Percentiles rank a stretch among this genome's conserved stretches.
These are phyloP conservation scores for Metalampra italica DNA, from an alignment of 2,888 invertebrate species.

Conservation along the genomic window DNA sequence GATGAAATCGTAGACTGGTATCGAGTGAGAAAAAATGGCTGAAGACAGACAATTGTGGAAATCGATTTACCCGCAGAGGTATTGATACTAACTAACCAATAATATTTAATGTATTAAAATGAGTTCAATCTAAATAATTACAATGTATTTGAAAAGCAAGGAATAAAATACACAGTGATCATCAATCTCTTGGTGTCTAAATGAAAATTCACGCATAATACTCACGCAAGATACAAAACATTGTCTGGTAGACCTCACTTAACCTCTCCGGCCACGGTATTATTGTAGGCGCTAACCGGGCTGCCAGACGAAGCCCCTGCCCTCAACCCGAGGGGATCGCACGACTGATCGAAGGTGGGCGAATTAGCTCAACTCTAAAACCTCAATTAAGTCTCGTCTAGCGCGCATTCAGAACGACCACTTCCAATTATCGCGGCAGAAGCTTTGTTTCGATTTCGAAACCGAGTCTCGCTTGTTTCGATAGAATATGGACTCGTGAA, in stretches of 20 bases:
- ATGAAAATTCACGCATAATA: constrained; percentile 5
- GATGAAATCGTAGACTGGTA: no score
- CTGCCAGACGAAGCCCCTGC: constrained; percentile 58
- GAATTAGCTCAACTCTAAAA: constrained; percentile 77
- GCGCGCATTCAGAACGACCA: constrained; percentile 72
- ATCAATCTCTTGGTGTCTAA: neutral
- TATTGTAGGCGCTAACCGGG: constrained; percentile 53
- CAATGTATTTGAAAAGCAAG: no score
- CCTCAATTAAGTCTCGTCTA: constrained; percentile 78
- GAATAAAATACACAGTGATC: no score
- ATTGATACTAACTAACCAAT: no score
- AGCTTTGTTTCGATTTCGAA: constrained; percentile 66
- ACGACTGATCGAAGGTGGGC: constrained; percentile 67
- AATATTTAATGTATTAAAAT: no score
- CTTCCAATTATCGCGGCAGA: constrained; percentile 74
- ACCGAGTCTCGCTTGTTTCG: constrained; percentile 36
- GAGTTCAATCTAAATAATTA: no score
- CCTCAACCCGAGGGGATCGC: constrained; percentile 29
- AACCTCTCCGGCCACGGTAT: constrained; percentile 42
- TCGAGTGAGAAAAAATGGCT: no score
- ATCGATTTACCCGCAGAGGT: no score
- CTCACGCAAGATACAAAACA: constrained; percentile 41
- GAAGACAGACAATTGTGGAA: no score
- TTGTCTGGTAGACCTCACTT: constrained; percentile 52
- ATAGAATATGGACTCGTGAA: constrained; percentile 39